These are phyloP conservation scores for Arvicanthis niloticus DNA, from an alignment of 2,113 vertebrate species.

Conservation along the genomic window DNA sequence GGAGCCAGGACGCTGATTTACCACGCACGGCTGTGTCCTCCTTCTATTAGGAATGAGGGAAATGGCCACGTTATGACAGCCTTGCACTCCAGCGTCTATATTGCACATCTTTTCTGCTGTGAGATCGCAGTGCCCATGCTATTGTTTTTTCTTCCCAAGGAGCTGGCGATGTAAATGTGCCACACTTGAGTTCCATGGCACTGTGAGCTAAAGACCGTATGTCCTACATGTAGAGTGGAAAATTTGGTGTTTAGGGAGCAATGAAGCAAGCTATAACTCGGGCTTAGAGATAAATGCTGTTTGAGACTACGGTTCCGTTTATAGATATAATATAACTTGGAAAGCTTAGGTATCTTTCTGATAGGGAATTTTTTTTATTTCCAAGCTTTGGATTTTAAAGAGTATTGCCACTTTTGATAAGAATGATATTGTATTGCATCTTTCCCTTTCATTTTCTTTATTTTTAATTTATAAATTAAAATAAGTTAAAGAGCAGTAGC, in stretches of 20 bases:
- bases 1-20: conserved; percentile 85
- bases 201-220: conserved; percentile 71
- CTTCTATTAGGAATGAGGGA: conserved; percentile 83
- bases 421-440: conserved; percentile 10
- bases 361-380: conserved; percentile 20
- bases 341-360: conserved; percentile 51
- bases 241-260: conserved; percentile 72
- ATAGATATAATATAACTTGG: conserved; percentile 59
- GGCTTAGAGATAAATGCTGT: conserved; percentile 45
- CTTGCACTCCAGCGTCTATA: conserved; percentile 79
- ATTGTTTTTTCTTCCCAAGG: conserved; percentile 76
- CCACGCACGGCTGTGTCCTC: conserved; percentile 75
- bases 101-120: conserved; percentile 75
- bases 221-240: conserved; percentile 63
- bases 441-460: neutral
- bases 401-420: conserved; percentile 21
- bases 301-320: conserved; percentile 53
- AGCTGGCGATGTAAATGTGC: neutral
- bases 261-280: conserved; percentile 5
- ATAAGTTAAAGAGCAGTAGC: conserved; percentile 13
- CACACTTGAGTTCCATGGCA: conserved; percentile 67
- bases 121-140: conserved; percentile 77
- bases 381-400: conserved; percentile 61
- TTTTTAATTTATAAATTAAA: conserved; percentile 43
- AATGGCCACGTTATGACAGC: conserved; percentile 81